Evolutionary conservation across 2,888 invertebrate species (phyloP).

Genomic region (Isotomurus palustris): DNA sequence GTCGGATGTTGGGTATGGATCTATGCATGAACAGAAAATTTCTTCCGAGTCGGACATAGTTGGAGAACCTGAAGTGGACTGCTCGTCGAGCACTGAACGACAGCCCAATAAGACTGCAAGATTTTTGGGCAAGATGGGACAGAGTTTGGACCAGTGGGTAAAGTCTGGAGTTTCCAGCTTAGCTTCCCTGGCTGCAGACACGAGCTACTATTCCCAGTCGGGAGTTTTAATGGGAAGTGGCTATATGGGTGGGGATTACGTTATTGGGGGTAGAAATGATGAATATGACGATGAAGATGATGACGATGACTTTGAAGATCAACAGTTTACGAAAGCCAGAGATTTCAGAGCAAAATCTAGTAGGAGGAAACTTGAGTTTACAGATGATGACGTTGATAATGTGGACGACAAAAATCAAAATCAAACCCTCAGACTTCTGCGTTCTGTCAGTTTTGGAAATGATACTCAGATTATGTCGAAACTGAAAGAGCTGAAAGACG

Average conservation of each 20-base stretch:
- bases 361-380: conserved; percentile 26
- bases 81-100: conserved; percentile 1
- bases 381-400: conserved; percentile 26
- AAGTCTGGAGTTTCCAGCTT: conserved; percentile 43
- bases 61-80: conserved; percentile 25
- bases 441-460: conserved; percentile 71
- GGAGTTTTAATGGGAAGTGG: conserved; percentile 37
- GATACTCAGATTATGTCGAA: conserved; percentile 63
- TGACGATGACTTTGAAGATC: conserved; percentile 32
- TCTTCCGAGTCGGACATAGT: conserved; percentile 39
- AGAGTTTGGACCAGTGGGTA: conserved; percentile 46
- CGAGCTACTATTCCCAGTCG: conserved; percentile 37
- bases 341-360: conserved; percentile 24
- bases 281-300: conserved; percentile 36
- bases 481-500: conserved; percentile 44
- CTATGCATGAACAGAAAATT: conserved; percentile 51
- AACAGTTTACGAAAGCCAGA: conserved; percentile 15
- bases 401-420: conserved; percentile 24
- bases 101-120: conserved; percentile 31
- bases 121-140: conserved; percentile 46
- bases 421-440: conserved; percentile 40
- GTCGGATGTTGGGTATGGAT: conserved; percentile 54
- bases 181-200: conserved; percentile 39
- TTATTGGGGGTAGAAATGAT: conserved; percentile 15
- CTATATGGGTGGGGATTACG: conserved; percentile 36